Percentiles rank a stretch among this genome's conserved stretches.
Conservation (phyloP, 2,797 vertebrate species). For the Scolopax rusticola region DNA sequence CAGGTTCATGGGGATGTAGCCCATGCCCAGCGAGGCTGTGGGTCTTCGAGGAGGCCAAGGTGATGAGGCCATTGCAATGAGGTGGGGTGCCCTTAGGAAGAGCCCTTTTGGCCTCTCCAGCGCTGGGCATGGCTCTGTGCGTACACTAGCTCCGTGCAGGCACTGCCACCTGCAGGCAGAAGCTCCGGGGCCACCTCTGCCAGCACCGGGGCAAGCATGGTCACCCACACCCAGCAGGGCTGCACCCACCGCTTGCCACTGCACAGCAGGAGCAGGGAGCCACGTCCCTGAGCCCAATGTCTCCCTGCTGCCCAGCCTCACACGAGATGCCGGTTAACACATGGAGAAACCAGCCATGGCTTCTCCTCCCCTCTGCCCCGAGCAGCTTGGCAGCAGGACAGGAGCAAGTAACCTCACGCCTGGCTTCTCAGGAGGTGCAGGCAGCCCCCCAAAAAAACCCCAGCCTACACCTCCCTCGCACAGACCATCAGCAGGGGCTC, state of each 20-base stretch:
- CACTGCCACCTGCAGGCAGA: slow-evolving; percentile 56
- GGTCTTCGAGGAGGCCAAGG: no score
- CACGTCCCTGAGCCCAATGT: accelerated
- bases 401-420: accelerated
- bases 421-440: not conserved
- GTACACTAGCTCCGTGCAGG: not conserved
- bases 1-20: accelerated
- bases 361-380: not conserved
- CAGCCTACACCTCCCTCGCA: accelerated
- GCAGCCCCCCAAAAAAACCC: not conserved
- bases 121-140: accelerated
- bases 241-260: not conserved
- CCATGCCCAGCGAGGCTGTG: accelerated
- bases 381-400: accelerated
- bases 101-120: accelerated
- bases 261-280: not conserved
- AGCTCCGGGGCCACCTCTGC: not conserved
- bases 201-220: accelerated
- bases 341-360: accelerated
- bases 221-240: not conserved
- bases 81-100: not conserved
- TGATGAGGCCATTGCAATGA: accelerated
- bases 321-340: accelerated
- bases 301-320: not conserved
- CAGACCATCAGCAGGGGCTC: accelerated